Base-by-base conservation (phyloP, 2,113 vertebrate species). In the Oncorhynchus gorbuscha region DNA sequence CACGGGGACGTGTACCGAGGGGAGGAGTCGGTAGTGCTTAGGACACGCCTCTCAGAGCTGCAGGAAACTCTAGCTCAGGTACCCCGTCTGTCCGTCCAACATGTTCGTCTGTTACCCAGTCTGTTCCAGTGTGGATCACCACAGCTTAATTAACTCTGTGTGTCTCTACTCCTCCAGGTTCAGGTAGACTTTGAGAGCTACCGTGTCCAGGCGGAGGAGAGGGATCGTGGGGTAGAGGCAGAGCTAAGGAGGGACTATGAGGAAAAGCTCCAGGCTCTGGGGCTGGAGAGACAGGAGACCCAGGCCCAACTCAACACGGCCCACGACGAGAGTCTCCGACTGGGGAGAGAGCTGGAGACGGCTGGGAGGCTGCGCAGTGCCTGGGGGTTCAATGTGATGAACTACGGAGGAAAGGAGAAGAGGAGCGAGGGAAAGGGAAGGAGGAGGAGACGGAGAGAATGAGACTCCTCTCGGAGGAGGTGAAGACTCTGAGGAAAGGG, bases 61-160 rank as follows among this genome's bases (percentile, higher is more conserved):
- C 96, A 98, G 92, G 92, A 89, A 55, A 92, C 94, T 22, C 91
- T 99, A 82, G 96, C 96, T 76, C 93, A 95, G 85, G 94, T 96
- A 86, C 94, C 87, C 93, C 89, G 0, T 79, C 49, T 69, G 14
- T 35, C 8, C 87, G 64, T 22, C 61, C 67, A 39, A 12, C 65
- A 14, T 68, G 8, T 35, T 2, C 87, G 49, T 22, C 30, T 26
- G 9, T 9, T 9, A 45, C 39, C 39, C 39, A 11, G 39, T 45
- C 39, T 45, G 8, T 45, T 11, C 39, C 39, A 39, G 8, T 39
- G 39, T 39, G 39, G 39, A 39, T 9, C 39, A 11, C 39, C 39
- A 11, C 39, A 39, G 9, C 9, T 45, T 45, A 11, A 3, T 11
- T 3, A 45, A 45, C 39, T 16, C 24, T 49, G 58, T 69, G 48